These are phyloP conservation scores for Epizoanthus scotinus DNA, from an alignment of 92 coral and sea anemone genomes.

Conservation along the genomic window DNA sequence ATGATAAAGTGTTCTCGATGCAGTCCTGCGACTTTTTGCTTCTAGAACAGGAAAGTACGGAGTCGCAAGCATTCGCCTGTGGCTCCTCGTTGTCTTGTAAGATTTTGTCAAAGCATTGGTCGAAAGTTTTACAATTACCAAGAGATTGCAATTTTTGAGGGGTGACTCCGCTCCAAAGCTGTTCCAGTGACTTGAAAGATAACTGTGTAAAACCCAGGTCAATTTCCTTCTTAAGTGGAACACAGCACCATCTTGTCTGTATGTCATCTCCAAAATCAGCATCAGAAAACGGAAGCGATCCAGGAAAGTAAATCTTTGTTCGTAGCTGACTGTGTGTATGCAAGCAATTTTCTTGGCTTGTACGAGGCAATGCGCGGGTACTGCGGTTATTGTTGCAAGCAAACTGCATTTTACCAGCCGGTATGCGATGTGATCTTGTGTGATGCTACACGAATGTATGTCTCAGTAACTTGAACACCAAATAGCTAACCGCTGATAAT, in stretches of 20 bases:
- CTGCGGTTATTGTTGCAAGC: neutral
- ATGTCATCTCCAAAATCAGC: constrained; percentile 15
- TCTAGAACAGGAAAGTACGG: constrained; percentile 4
- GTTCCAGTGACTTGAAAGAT: constrained; percentile 19
- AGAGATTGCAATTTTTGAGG: constrained; percentile 8
- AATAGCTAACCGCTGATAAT: constrained; percentile 16
- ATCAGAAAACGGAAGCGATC: constrained; percentile 33
- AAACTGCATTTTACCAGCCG: constrained; percentile 5
- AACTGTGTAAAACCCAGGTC: constrained; percentile 3
- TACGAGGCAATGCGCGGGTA: neutral
- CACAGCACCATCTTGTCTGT: constrained; percentile 22
- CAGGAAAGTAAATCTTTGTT: constrained; percentile 36
- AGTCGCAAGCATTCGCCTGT: neutral
- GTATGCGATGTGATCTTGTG: too few relatives aligned
- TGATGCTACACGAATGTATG: neutral
- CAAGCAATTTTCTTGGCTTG: constrained; percentile 1
- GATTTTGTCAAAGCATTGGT: constrained; percentile 32
- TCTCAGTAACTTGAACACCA: neutral
- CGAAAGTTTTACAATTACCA: constrained; percentile 29
- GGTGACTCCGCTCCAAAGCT: neutral
- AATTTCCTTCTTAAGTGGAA: constrained; percentile 24
- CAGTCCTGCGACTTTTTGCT: neutral
- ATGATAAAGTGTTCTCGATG: neutral
- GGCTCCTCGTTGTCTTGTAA: constrained; percentile 11
- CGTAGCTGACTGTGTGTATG: neutral